Base-by-base conservation (phyloP, 2,797 vertebrate genomes). In the Takifugu rubripes region DNA sequence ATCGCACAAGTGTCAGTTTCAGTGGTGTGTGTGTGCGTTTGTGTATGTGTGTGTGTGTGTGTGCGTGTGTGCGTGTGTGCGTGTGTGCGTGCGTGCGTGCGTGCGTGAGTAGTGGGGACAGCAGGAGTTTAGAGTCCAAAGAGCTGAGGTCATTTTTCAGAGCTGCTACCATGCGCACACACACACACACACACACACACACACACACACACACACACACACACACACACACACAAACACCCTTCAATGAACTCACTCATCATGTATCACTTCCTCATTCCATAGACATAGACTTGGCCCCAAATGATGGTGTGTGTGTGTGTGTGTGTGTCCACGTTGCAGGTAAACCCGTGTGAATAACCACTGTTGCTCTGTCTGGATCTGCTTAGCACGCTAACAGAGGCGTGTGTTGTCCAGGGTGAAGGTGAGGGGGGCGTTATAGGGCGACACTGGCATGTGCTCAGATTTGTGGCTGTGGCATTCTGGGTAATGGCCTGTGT, bases 111-210 rank as follows among this genome's bases (percentile, higher is more conserved):
- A 6, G 27, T 10, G 1, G n/a, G n/a, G 11, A 9, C 33, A 61
- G 25, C 45, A 27, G 29, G 5, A 46, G 55, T 25, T 12, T 1
- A 68, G 25, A 82, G 75, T 78, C 81, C 72, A 72, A 65, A 65
- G 52, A 43, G 26, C 70, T 87, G 80, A 87, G 59, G 68, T 84
- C 70, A 89, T 86, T 66, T 78, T 51, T 74, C 68, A 68, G 58
- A 72, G 54, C 79, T 69, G 65, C 75, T 50, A 59, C 66, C 58
- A 70, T 54, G 49, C 40, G 50, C 14, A 58, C 52, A 56, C 24
- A 54, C 26, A 25, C 42, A 24, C 52, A 53, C 6, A 26, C 6
- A 21, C 5, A 54, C 47, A 43, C 50, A 56, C 62, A 45, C 49
- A 49, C 24, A n/a, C 9, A 25, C 6, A 29, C 49, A 50, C n/a